Percentiles rank a stretch among this genome's conserved stretches.
phyloP scores from a whole-genome alignment of 2,113 vertebrate species.

The Calyptomena viridis region DNA sequence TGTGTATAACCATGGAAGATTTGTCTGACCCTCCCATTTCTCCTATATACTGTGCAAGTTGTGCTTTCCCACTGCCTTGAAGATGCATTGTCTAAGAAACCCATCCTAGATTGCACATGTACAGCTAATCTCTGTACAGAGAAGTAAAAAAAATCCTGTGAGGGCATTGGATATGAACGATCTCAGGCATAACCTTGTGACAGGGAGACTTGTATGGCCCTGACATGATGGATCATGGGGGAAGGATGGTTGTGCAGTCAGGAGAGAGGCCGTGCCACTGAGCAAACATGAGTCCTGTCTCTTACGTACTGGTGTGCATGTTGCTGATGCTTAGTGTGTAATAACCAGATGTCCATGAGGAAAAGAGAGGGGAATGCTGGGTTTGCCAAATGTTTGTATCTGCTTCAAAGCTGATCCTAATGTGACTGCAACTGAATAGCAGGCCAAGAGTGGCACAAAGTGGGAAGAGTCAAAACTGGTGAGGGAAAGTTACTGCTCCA shows the following conservation, averaged over 20 bases:
- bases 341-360: background rate
- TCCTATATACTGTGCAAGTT: background rate
- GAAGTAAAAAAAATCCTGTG: background rate
- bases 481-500: background rate
- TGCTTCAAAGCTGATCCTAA: background rate
- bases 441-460: background rate
- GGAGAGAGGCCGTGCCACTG: background rate
- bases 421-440: background rate
- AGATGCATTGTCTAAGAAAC: background rate
- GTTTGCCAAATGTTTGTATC: background rate
- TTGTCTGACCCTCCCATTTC: background rate
- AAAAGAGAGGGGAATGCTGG: background rate
- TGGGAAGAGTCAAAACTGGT: background rate
- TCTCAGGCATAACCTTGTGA: background rate
- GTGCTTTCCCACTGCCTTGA: background rate
- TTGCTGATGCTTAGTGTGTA: background rate
- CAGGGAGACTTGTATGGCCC: background rate
- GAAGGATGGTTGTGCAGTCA: background rate
- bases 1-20: background rate
- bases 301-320: accelerated
- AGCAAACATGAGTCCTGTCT: background rate
- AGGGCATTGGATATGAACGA: background rate
- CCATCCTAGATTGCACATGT: background rate
- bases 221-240: background rate
- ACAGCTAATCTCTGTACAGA: background rate